Evolutionary conservation across 2,113 vertebrate genomes (phyloP), one percentile per base, ranked within the genome.

Genomic region (Rhinopomastus cyanomelas): DNA sequence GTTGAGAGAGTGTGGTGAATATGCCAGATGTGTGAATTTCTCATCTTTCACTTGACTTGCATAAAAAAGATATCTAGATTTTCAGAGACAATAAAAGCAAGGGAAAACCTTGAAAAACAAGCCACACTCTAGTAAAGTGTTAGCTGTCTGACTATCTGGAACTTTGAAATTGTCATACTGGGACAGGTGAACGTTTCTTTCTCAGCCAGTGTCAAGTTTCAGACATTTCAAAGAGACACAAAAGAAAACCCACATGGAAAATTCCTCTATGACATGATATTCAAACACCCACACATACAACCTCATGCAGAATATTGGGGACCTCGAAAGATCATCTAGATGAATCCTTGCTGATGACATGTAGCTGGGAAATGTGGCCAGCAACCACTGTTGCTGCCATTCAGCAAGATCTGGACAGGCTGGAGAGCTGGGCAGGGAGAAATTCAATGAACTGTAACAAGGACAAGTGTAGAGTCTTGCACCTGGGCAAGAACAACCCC

Each of bases 21-120:
- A 46, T 0, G 1, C 65, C 71, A 67, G 67, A 81, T 86, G 32
- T 91, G 65, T 91, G 60, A 92, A 86, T 73, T 87, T 84, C 77
- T 39, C 42, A 88, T 86, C 76, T 95, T 92, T 92, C 55, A 83
- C 80, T 52, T 81, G 34, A 8, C 29, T 71, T 83, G 52, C 62
- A 55, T 32, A 3, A 13, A 62, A 78, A 82, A 46, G 36, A 59
- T 22, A 65, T 27, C n/a, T 87, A 66, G 55, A 68, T 91, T 88
- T 29, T 92, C 60, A 87, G 37, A 27, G 49, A 85, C 44, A 94
- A 89, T 78, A 77, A 76, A 87, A 93, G 16, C 39, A 87, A 62
- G 6, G 8, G 29, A 69, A 89, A 10, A 8, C 29, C 59, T 90
- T 94, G 55, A 75, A 91, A 94, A 92, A 81, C 37, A 86, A 84